These are phyloP conservation scores for Acropternis orthonyx DNA, from an alignment of 2,797 vertebrate genomes.

Conservation along the genomic window DNA sequence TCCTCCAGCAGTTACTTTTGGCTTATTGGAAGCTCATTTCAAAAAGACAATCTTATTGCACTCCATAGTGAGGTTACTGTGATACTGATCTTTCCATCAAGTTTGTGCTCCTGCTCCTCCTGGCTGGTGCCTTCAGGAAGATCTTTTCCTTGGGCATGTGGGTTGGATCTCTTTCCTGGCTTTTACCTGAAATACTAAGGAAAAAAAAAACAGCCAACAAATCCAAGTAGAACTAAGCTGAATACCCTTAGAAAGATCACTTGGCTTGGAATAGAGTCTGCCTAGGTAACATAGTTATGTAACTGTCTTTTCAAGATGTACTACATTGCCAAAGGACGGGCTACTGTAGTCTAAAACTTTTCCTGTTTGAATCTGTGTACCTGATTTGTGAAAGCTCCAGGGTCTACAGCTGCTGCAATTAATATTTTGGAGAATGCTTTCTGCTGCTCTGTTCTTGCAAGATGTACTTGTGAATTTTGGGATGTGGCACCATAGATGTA, in stretches of 20 bases:
- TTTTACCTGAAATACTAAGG: neutral
- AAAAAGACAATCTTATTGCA: neutral
- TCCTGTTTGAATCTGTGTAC: neutral
- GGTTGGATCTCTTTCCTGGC: neutral
- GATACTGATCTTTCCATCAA: neutral
- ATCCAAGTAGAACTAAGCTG: neutral
- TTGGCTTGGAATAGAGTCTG: neutral
- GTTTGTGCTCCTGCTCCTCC: neutral
- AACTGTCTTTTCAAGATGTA: neutral
- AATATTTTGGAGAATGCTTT: neutral
- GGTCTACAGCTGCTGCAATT: neutral
- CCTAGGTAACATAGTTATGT: neutral
- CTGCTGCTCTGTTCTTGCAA: neutral
- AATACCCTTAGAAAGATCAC: neutral
- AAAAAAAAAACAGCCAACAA: neutral
- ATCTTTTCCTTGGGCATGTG: neutral
- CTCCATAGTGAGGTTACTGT: neutral
- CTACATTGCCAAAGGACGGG: neutral
- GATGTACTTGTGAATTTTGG: neutral
- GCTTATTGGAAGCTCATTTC: neutral
- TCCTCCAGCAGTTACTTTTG: neutral
- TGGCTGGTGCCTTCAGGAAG: neutral
- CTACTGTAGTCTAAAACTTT: neutral
- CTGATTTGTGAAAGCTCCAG: neutral
- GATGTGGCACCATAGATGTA: accelerated